A percentile compares a stretch with the other conserved stretches of the same genome.
Evolutionary conservation across 2,113 vertebrate genomes (phyloP).

Genomic region (Hippopotamus amphibius): DNA sequence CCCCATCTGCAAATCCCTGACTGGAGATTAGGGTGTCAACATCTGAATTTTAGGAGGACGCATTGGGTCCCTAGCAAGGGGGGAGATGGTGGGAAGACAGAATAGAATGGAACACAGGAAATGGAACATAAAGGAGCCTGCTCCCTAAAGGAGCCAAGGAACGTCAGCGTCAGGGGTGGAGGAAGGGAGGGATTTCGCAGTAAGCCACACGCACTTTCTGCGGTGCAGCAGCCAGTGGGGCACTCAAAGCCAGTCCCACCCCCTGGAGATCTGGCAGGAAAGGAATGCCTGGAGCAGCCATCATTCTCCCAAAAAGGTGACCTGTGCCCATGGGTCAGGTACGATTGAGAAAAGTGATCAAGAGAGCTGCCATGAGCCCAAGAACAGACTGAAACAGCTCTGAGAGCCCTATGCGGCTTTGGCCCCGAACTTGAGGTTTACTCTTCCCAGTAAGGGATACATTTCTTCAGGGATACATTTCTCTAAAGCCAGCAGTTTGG

Average conservation of each 20-base stretch:
- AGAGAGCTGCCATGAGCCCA: neutral
- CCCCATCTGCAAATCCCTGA: neutral
- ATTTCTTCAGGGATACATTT: neutral
- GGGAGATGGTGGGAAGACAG: neutral
- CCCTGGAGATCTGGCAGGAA: neutral
- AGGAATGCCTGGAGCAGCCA: neutral
- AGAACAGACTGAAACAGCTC: neutral
- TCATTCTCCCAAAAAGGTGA: neutral
- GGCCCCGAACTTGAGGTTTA: neutral
- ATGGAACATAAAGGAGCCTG: neutral
- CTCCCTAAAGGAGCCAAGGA: neutral
- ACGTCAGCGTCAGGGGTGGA: neutral
- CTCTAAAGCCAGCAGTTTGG: neutral
- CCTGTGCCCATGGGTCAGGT: neutral
- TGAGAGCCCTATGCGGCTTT: neutral
- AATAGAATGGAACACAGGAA: neutral
- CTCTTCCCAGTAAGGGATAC: neutral
- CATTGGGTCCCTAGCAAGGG: neutral
- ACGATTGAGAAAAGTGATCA: neutral
- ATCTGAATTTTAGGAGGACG: neutral
- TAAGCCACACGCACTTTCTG: neutral
- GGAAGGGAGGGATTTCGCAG: neutral
- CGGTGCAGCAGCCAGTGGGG: neutral
- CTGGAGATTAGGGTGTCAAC: neutral
- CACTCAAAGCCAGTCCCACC: neutral